A percentile compares a stretch with the other conserved stretches of the same genome.
Evolutionary conservation across 1,140 invertebrate species (phyloP).

Genomic region (Dysdera silvatica): DNA sequence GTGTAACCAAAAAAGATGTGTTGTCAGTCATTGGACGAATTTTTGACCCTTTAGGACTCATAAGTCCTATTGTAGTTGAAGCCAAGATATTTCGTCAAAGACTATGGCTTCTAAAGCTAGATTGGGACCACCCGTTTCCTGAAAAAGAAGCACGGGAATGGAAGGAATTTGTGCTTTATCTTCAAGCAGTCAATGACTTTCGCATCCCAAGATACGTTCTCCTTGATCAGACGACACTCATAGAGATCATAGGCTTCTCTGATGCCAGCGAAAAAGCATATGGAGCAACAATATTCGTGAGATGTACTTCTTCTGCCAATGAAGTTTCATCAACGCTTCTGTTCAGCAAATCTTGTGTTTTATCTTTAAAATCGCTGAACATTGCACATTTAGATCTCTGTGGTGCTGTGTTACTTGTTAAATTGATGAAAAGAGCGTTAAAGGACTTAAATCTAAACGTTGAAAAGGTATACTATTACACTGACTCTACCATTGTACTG

Average conservation of each 20-base stretch:
- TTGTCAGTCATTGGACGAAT: slow-evolving; percentile 22
- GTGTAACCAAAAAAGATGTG: slow-evolving; percentile 26
- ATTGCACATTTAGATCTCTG: slow-evolving; percentile 11
- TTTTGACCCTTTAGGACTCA: slow-evolving; percentile 30
- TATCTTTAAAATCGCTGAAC: slow-evolving; percentile 15
- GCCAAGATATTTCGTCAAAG: slow-evolving; percentile 31
- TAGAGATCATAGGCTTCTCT: slow-evolving; percentile 21
- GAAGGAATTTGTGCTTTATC: too few species aligned
- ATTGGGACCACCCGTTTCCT: too few species aligned
- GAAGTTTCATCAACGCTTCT: not conserved
- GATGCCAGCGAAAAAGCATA: slow-evolving; percentile 27
- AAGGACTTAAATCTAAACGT: not conserved
- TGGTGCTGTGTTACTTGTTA: slow-evolving; percentile 7
- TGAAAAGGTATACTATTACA: slow-evolving; percentile 33
- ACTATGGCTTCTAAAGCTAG: slow-evolving; percentile 20
- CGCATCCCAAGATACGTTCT: too few species aligned
- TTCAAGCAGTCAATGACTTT: too few species aligned
- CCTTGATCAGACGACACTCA: too few species aligned
- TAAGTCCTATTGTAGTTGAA: slow-evolving; percentile 15
- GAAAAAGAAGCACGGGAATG: too few species aligned
- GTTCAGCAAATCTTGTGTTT: slow-evolving; percentile 19
- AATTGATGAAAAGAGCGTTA: slow-evolving; percentile 4
- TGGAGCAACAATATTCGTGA: slow-evolving; percentile 25
- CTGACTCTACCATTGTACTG: slow-evolving; percentile 40
- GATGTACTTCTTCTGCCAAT: not conserved